Base-by-base conservation (phyloP, 2,888 invertebrate genomes). In the Leptopilina drosophilae region DNA sequence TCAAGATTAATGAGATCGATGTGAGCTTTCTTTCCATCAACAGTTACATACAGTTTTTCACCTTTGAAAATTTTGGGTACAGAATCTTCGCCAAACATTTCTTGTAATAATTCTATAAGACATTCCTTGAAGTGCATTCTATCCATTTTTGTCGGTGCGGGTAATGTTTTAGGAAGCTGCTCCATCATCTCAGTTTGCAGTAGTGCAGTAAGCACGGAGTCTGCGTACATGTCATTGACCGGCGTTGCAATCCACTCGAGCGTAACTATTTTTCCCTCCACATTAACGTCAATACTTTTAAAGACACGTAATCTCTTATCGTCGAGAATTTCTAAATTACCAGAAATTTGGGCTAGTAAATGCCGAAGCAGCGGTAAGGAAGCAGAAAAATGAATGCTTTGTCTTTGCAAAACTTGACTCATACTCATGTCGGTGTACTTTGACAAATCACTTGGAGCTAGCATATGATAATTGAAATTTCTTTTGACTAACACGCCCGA, bases 211-310 rank as follows among this genome's bases (percentile, higher is more conserved):
- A 98, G 93, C 46, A 98, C 96, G 46, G 99, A 97, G 93, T 99
- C 99, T 46, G 99, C 99, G 92, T 96, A 99, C 98, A 99, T 99
- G 92, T 99, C 99, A 89, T 98, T 96, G 67, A 98, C 96, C 0
- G 99, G 98, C 89, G 96, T 97, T 8, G 98, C 98, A 66, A 95
- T 93, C 99, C 99, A 99, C 94, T 98, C 98, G 80, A 99, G 93
- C 0, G 96, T 95, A 46, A 98, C 96, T 85, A 97, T 94, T 91
- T 95, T 95, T 59, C 95, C 95, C 84, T 98, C 97, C 15, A 98
- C 93, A 0, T 94, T 94, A 59, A 99, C 94, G 84, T 97, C 97
- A 65, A 99, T 93, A 83, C 95, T 95, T 86, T 95, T 95, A 92
- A 98, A 98, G 7, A 98, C 96, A 12, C 95, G 93, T 91, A 98